Conservation (phyloP, 2,797 vertebrate genomes). For the Phaenicophaeus curvirostris region DNA sequence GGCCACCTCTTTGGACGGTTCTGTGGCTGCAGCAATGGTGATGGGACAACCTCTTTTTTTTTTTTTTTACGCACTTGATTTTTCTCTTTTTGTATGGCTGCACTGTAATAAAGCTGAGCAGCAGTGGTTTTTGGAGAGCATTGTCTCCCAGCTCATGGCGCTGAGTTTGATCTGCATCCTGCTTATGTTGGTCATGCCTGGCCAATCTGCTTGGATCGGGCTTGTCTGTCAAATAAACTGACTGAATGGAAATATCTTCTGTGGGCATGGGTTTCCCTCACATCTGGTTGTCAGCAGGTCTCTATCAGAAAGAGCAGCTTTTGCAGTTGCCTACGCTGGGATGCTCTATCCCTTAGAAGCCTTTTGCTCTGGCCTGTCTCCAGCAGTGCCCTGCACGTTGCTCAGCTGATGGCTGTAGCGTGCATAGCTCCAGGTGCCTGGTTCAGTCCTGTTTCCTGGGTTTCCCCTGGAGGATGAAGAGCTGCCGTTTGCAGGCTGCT, state of each 20-base stretch:
- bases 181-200: background rate
- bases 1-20: background rate
- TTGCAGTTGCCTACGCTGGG: background rate
- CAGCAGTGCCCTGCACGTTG: background rate
- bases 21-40: background rate
- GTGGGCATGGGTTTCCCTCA: background rate
- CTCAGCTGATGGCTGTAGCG: background rate
- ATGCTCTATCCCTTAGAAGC: background rate
- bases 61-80: constrained; percentile 38
- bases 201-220: background rate
- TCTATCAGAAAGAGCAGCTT: background rate
- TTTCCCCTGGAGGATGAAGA: background rate
- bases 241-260: background rate
- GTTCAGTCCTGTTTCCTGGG: background rate
- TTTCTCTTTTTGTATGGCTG: constrained; percentile 51
- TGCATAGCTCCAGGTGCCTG: background rate
- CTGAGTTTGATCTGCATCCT: background rate
- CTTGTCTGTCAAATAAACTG: constrained; percentile 51
- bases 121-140: background rate
- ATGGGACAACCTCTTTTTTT: background rate
- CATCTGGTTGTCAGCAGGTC: background rate
- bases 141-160: background rate
- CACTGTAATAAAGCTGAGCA: background rate
- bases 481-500: background rate
- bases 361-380: background rate